These are phyloP conservation scores for Australoheros scitulus DNA, from an alignment of 2,113 vertebrate species.

Conservation along the genomic window DNA sequence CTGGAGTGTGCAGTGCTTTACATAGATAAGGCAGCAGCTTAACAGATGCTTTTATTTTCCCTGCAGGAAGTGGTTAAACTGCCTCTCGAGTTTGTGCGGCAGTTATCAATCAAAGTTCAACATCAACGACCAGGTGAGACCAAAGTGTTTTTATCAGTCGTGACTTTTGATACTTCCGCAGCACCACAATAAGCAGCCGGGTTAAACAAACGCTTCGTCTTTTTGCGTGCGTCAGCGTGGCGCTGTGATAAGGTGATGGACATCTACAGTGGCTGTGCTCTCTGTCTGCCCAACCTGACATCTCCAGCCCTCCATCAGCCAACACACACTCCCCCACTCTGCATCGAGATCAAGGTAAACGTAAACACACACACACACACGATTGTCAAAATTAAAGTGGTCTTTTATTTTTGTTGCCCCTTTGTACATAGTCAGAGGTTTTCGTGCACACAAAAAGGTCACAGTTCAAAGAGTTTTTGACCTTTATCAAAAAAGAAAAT, in stretches of 20 bases:
- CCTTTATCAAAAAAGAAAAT: background rate
- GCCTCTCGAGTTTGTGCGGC: constrained; percentile 93
- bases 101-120: constrained; percentile 93
- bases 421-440: background rate
- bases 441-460: background rate
- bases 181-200: background rate
- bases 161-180: background rate
- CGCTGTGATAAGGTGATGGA: constrained; percentile 97
- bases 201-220: background rate
- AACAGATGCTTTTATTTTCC: constrained; percentile 19
- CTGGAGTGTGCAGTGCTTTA: background rate
- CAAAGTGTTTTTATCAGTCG: background rate
- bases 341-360: constrained; percentile 95
- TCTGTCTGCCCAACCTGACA: constrained; percentile 96
- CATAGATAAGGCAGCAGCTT: background rate
- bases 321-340: constrained; percentile 88
- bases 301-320: constrained; percentile 83
- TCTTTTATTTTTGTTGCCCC: background rate
- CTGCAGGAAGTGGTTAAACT: constrained; percentile 93
- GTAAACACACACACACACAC: background rate
- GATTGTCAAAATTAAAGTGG: background rate
- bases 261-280: constrained; percentile 91
- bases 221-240: constrained; percentile 79
- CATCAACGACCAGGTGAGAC: constrained; percentile 91
- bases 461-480: background rate